phyloP scores from a whole-genome alignment of 2,113 vertebrate genomes.

The Alces alces region DNA sequence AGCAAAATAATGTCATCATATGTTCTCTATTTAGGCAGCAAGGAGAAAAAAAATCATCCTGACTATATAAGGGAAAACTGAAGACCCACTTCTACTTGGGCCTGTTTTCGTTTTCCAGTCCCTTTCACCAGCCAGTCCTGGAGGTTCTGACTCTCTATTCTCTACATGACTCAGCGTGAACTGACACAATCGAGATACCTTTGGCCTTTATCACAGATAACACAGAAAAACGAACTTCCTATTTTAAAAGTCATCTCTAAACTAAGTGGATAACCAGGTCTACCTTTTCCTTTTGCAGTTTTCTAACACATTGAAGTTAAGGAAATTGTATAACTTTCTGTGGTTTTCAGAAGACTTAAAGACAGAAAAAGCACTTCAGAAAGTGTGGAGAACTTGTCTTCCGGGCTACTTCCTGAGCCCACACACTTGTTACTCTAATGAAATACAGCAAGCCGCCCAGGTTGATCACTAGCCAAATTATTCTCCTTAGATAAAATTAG shows the following conservation, averaged over 20 bases:
- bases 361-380: not conserved
- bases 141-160: not conserved
- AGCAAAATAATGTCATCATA: not conserved
- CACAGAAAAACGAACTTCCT: not conserved
- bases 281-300: not conserved
- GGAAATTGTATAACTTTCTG: not conserved
- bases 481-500: not conserved
- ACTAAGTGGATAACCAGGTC: not conserved
- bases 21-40: not conserved
- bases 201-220: not conserved
- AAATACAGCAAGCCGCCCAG: not conserved
- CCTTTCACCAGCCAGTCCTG: not conserved
- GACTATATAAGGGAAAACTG: not conserved
- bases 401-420: not conserved
- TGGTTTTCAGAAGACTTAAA: constrained; percentile 34
- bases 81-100: not conserved
- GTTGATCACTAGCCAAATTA: not conserved
- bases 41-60: not conserved
- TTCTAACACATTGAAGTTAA: not conserved
- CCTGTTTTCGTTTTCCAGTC: not conserved
- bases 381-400: not conserved
- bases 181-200: not conserved
- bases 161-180: not conserved
- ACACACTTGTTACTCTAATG: not conserved
- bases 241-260: not conserved